Conservation (phyloP, 2,113 vertebrate species). For the Crocuta crocuta region DNA sequence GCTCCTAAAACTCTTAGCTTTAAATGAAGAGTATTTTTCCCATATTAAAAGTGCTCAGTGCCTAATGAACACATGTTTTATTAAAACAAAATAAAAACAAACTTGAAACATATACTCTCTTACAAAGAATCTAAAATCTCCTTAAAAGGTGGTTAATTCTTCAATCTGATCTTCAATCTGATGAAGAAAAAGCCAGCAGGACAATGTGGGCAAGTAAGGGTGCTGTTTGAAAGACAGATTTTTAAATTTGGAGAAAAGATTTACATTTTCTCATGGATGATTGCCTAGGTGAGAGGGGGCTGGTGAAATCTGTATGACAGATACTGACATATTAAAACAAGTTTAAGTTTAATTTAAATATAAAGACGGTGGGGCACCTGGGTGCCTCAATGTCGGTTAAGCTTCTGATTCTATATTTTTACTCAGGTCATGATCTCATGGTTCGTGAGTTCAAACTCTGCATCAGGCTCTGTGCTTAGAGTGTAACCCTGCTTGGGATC, state of each 20-base stretch:
- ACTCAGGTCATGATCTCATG: too few relatives aligned
- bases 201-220: background rate
- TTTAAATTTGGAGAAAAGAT: background rate
- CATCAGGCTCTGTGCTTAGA: too few relatives aligned
- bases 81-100: constrained; percentile 39
- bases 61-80: background rate
- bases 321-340: background rate
- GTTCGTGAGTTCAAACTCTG: too few relatives aligned
- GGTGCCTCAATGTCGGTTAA: too few relatives aligned
- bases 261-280: background rate
- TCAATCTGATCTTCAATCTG: background rate
- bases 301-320: background rate
- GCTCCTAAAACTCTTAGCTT: background rate
- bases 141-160: background rate
- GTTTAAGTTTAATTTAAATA: background rate
- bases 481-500: too few relatives aligned
- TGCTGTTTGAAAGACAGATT: background rate
- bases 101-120: background rate
- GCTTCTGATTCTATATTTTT: too few relatives aligned
- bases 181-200: background rate
- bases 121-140: background rate
- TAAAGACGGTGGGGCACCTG: background rate
- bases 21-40: constrained; percentile 1
- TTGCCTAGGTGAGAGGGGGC: background rate
- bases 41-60: constrained; percentile 27